Base-by-base conservation (phyloP, 23 tunicate species). In the Halocynthia aurantium region DNA sequence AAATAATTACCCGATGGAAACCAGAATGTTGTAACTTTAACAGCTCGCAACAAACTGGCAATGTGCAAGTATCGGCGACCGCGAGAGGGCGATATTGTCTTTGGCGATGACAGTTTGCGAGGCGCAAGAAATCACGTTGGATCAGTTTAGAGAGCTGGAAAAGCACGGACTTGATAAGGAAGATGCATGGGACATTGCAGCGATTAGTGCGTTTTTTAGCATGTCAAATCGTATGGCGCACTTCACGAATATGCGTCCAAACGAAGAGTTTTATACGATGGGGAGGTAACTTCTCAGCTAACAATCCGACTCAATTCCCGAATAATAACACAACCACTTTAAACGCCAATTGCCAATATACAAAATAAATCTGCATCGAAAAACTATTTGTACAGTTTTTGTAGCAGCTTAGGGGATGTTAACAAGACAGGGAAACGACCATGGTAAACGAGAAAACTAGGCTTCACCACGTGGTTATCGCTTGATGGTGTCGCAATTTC, bases 131-230 rank as follows among this genome's bases (percentile, higher is more conserved):
- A 63, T 82, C 15, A 75, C 81, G 10, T 81, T 82, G 7, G 76
- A 87, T 18, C 79, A 87, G 4, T 71, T 87, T 21, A 44, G 12
- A 44, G 53, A 70, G 6, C 73, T 87, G 9, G 86, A 61, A n/a
- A 67, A 77, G 50, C 84, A 82, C 57, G 87, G 84, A 8, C 49
- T 87, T 22, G 75, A 77, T 79, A 70, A 52, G 63, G 94, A 82
- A 22, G 87, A 82, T 55, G 87, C 84, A 6, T 87, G 94, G 94
- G 94, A 87, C 22, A 78, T 87, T 61, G 87, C 73, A 20, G 80
- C 94, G 9, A 20, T 87, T 13, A 82, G 76, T 8, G 80, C 83
- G 0, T 78, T 87, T 7, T 62, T 84, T 7, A 17, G 75, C 22
- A 77, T 87, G 84, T 70, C 77, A 10, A 81, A 68, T 31, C 57